Base-by-base conservation (phyloP, 2,888 invertebrate species). In the Morinoia aosen region DNA sequence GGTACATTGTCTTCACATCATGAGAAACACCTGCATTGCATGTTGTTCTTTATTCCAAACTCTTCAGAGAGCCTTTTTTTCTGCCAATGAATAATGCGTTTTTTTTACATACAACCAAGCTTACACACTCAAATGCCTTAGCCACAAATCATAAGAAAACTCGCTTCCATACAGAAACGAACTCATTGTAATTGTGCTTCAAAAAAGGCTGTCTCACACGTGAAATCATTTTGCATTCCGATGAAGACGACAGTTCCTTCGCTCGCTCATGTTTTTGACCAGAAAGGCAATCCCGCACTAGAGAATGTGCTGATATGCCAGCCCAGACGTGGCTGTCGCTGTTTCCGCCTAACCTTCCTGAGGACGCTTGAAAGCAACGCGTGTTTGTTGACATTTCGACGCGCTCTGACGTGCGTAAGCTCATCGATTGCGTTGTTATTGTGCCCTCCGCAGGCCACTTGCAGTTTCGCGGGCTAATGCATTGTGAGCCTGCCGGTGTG, bases 371-470 rank as follows among this genome's bases (percentile, higher is more conserved):
- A 76, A 33, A 76, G 76, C 76, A 76, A 76, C 25, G 76, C 76
- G 76, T 76, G 90, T 90, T 48, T 90, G 90, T 90, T 90, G 90
- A 90, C 90, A 90, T 90, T 90, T 39, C 90, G 90, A 90, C 48
- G 11, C 90, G 90, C 40, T 90, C 39, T 40, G 90, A 90, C 90
- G 39, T 40, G 90, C 90, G 90, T 90, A 90, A 90, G 39, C 90
- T 90, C 90, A 90, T 90, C 40, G 90, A 90, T 90, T 90, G 90
- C 39, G 40, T 90, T 90, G 90, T 90, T 90, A 90, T 90, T 90
- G 90, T 90, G 90, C 12, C 76, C 76, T 76, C 33, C 76, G 76
- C 25, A 33, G 76, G 33, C 76, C 76, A 90, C 90, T 90, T 90
- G 33, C 90, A 90, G 48, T 48, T 76, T 76, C 8, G 90, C 40